These are phyloP conservation scores for Argyra leucocephala DNA, from an alignment of 2,888 invertebrate genomes.

Conservation along the genomic window DNA sequence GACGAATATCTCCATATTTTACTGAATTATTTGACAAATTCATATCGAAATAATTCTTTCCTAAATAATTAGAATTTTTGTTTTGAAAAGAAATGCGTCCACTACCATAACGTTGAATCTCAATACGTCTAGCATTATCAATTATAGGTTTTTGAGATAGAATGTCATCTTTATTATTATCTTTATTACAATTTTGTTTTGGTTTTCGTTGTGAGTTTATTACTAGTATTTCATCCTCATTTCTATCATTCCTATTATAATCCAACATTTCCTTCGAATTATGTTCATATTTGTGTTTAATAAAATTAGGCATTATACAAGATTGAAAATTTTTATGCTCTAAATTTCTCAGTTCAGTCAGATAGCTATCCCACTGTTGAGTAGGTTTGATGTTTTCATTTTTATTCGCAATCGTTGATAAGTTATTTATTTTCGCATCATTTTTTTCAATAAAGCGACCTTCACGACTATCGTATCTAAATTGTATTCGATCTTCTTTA, in stretches of 20 bases:
- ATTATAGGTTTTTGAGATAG: background rate
- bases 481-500: background rate
- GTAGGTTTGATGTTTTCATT: too few relatives aligned
- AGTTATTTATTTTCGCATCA: background rate
- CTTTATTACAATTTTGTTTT: background rate
- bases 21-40: background rate
- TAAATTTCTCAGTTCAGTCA: background rate
- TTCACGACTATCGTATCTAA: background rate
- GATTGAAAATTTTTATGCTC: background rate
- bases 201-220: constrained; percentile 29
- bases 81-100: constrained; percentile 62
- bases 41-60: constrained; percentile 16
- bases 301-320: background rate
- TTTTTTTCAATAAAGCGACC: background rate
- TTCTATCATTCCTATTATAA: background rate
- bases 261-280: background rate
- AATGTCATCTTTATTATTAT: background rate
- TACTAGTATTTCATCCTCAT: background rate
- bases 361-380: too few relatives aligned
- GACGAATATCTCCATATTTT: too few relatives aligned
- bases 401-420: background rate
- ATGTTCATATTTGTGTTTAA: background rate
- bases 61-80: constrained; percentile 36
- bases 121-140: constrained; percentile 16
- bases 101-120: constrained; percentile 66